Base-by-base conservation (phyloP, 2,113 vertebrate species). In the Lutjanus erythropterus region DNA sequence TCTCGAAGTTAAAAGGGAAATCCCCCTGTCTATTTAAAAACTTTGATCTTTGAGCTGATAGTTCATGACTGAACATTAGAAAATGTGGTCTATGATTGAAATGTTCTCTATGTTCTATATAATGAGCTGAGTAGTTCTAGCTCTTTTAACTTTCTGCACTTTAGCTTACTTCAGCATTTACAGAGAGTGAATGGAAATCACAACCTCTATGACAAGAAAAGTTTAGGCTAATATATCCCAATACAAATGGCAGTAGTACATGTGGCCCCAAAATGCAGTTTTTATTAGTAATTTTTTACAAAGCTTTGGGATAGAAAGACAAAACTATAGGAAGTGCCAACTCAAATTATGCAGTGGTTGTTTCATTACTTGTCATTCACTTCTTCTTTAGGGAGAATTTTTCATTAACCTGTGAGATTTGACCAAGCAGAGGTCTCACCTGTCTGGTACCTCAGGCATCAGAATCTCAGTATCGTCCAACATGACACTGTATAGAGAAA, bases 321-420 rank as follows among this genome's bases (percentile, higher is more conserved):
- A 29, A 60, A 72, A 25, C 5, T 5, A 6, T 16, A n/a, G 7
- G 44, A 42, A n/a, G 29, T 27, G 11, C 16, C 14, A 31, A 31
- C 41, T 59, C 4, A 29, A 33, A 59, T 29, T 4, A 61, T 7
- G 23, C 21, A 29, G 7, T 52, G 19, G 31, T 7, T 11, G 15
- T 49, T 62, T 33, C 12, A 56, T 65, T 37, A 12, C 6, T 35
- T 47, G 31, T 39, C 35, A 56, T 65, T 60, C 59, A 66, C 50
- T 53, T n/a, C 35, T 76, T 49, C 19, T 68, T 71, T 33, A 27
- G 67, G 33, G 21, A 65, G 74, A 81, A 77, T 87, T 49, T 86
- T 58, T 72, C 79, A 78, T 68, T 21, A 18, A 60, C 15, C 42
- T 83, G 83, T 85, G 84, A 85, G 78, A 77, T 79, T 76, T 90